phyloP scores from a whole-genome alignment of 2,113 vertebrate species.

The Coregonus clupeaformis region DNA sequence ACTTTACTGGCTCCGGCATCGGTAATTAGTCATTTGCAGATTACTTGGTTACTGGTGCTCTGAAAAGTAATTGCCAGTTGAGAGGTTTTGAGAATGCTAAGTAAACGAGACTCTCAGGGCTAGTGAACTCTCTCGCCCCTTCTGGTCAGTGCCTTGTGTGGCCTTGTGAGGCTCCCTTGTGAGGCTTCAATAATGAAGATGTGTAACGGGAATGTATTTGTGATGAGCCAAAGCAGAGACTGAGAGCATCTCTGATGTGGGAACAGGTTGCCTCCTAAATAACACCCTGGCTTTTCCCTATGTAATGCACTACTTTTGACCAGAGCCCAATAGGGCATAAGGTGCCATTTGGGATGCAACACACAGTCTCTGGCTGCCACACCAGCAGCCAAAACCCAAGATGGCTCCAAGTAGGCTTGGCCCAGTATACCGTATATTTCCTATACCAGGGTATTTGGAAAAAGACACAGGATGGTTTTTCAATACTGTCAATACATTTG shows the following conservation, averaged over 20 bases:
- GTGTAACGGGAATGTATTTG: slow-evolving; percentile 18
- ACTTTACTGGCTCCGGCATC: slow-evolving; percentile 10
- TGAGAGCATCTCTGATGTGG: slow-evolving; percentile 14
- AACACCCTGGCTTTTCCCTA: background rate
- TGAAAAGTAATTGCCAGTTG: slow-evolving; percentile 27
- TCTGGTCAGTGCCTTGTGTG: slow-evolving; percentile 1
- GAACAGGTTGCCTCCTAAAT: background rate
- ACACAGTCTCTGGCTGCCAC: no score
- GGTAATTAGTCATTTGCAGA: slow-evolving; percentile 16
- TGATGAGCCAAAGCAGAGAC: slow-evolving; percentile 9
- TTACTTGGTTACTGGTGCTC: slow-evolving; percentile 9
- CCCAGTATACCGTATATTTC: no score
- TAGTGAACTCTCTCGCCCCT: slow-evolving; percentile 18
- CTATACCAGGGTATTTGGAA: no score
- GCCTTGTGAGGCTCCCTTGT: slow-evolving; percentile 12
- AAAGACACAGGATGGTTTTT: no score
- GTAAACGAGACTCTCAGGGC: slow-evolving; percentile 5
- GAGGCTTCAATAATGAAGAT: background rate
- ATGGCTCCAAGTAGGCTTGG: no score
- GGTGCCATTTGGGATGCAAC: background rate
- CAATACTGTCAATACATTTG: no score
- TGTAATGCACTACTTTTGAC: no score
- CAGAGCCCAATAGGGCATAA: slow-evolving; percentile 2
- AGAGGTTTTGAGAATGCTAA: background rate
- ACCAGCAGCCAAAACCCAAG: no score